Evolutionary conservation across 2,797 vertebrate species (phyloP).

Genomic region (Erpetoichthys calabaricus): DNA sequence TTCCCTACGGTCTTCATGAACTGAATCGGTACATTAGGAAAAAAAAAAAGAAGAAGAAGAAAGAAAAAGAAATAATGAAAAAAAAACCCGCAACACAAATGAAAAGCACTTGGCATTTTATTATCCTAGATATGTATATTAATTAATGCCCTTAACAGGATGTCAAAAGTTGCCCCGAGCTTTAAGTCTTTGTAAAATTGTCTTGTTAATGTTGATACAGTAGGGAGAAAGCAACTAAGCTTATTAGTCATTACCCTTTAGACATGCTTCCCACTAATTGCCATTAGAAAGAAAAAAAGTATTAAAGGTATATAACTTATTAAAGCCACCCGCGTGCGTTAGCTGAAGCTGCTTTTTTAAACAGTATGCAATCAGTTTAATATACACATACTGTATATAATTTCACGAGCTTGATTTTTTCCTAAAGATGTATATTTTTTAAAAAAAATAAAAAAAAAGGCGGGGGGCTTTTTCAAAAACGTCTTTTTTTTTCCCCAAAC

Average conservation of each 20-base stretch:
- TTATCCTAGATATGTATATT: constrained; percentile 60
- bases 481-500: no score
- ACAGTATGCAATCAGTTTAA: no score
- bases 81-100: constrained; percentile 41
- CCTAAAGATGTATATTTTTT: no score
- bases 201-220: constrained; percentile 17
- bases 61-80: constrained; percentile 34
- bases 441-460: no score
- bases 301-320: no score
- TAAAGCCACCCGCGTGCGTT: no score
- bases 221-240: constrained; percentile 15
- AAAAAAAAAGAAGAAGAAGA: constrained; percentile 21
- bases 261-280: constrained; percentile 15
- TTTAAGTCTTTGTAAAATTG: constrained; percentile 38
- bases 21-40: constrained; percentile 41
- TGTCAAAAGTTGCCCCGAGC: constrained; percentile 45
- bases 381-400: no score
- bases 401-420: no score
- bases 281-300: constrained; percentile 6
- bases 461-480: no score
- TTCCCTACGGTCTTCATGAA: constrained; percentile 83
- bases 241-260: constrained; percentile 22
- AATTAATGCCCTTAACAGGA: constrained; percentile 56
- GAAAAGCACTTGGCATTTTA: constrained; percentile 60
- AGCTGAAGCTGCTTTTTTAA: no score